Percentiles rank a stretch among this genome's conserved stretches.
These are phyloP conservation scores for Daubentonia madagascariensis DNA, from an alignment of 2,113 vertebrate species.

Conservation along the genomic window DNA sequence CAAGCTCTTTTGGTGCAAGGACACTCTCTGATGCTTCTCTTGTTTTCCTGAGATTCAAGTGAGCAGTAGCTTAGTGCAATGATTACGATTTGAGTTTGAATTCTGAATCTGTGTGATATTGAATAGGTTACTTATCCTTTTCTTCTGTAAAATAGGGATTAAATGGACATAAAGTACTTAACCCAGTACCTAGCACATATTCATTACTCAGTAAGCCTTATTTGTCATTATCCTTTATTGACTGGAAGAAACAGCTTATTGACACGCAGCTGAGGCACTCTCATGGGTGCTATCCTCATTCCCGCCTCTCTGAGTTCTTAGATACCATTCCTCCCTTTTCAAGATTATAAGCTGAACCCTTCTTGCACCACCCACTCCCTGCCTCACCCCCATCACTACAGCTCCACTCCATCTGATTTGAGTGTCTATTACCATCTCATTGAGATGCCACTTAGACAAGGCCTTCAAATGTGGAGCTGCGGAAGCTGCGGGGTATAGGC, in stretches of 20 bases:
- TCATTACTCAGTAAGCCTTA: neutral
- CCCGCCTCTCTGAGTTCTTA: neutral
- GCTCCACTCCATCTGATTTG: constrained; percentile 51
- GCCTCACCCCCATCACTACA: neutral
- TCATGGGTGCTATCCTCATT: neutral
- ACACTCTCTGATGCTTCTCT: neutral
- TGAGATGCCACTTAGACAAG: constrained; percentile 34
- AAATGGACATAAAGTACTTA: neutral
- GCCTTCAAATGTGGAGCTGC: neutral
- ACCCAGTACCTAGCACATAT: neutral
- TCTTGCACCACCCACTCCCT: neutral
- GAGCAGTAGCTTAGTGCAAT: neutral
- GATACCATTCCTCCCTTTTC: neutral
- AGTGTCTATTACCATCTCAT: constrained; percentile 46
- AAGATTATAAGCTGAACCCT: neutral
- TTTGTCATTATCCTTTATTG: neutral
- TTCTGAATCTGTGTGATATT: neutral
- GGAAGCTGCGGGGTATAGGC: neutral
- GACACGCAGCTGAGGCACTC: neutral
- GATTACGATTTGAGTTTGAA: neutral
- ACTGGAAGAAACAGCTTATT: neutral
- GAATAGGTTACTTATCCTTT: neutral
- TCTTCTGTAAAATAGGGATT: neutral
- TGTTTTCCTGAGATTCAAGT: neutral
- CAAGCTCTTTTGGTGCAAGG: neutral